These are phyloP conservation scores for Anniella stebbinsi DNA, from an alignment of 2,797 vertebrate species.

Conservation along the genomic window DNA sequence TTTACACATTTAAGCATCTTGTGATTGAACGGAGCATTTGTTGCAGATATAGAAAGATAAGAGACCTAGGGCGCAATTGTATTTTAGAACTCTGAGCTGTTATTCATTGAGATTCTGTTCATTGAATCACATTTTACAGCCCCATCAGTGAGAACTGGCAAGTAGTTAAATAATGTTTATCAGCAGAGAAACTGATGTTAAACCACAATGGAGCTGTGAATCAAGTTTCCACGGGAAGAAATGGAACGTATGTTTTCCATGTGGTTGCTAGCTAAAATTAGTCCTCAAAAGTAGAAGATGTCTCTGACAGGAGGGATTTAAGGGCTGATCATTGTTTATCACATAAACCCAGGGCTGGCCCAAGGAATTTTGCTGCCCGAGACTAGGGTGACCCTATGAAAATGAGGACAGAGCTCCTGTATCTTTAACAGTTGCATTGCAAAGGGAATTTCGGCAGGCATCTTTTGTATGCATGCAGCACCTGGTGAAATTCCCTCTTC, in stretches of 20 bases:
- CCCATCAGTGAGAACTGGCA: not conserved
- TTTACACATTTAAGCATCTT: conserved; percentile 17
- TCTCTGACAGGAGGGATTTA: conserved; percentile 1
- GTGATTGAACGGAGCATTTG: not conserved
- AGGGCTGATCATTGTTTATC: conserved; percentile 34
- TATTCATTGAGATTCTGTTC: conserved; percentile 15
- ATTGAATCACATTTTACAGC: not conserved
- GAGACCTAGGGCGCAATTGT: not conserved
- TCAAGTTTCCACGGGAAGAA: conserved; percentile 4
- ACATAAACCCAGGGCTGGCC: not conserved
- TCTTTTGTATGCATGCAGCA: no score
- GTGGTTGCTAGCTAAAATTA: not conserved
- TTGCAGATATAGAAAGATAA: conserved; percentile 23
- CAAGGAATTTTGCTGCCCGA: no score
- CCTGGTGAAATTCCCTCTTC: no score
- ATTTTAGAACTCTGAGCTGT: conserved; percentile 19
- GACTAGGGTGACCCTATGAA: no score
- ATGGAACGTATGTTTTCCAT: conserved; percentile 4
- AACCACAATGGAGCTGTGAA: not conserved
- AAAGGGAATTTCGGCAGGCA: no score
- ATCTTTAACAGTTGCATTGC: no score
- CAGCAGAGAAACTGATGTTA: not conserved
- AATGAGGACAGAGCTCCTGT: no score
- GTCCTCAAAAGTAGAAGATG: not conserved
- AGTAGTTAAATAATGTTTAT: conserved; percentile 1